These are phyloP conservation scores for Melinaea marsaeus DNA, from an alignment of 2,888 invertebrate genomes.

Conservation along the genomic window DNA sequence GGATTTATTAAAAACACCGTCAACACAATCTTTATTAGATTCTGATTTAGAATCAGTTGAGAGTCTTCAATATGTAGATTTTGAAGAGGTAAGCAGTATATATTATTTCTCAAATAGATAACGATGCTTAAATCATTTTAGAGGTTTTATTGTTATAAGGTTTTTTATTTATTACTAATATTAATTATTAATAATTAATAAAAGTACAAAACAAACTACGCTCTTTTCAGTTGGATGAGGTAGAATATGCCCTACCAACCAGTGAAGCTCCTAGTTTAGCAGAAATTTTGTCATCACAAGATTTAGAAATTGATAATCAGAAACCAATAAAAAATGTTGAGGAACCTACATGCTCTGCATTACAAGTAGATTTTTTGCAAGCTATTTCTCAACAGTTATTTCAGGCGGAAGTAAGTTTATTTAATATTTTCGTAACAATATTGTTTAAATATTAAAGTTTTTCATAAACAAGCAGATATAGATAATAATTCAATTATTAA, in stretches of 20 bases:
- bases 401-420: conserved; percentile 77
- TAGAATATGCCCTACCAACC: conserved; percentile 69
- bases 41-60: conserved; percentile 83
- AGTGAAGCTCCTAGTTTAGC: conserved; percentile 70
- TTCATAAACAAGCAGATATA: neutral
- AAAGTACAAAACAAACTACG: conserved; percentile 5
- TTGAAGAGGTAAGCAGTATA: conserved; percentile 77
- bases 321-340: conserved; percentile 40
- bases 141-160: neutral
- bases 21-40: conserved; percentile 78
- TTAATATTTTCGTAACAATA: neutral
- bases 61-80: conserved; percentile 82
- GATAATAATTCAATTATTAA: too few relatives aligned
- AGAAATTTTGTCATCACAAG: conserved; percentile 59
- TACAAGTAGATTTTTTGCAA: conserved; percentile 82
- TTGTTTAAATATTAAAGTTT: neutral
- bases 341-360: conserved; percentile 63
- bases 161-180: neutral
- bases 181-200: neutral
- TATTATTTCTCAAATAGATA: neutral
- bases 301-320: conserved; percentile 42
- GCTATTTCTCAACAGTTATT: conserved; percentile 92
- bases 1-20: conserved; percentile 70
- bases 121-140: neutral
- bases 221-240: conserved; percentile 60